phyloP scores from a whole-genome alignment of 2,113 vertebrate genomes.

The Heteronetta atricapilla region DNA sequence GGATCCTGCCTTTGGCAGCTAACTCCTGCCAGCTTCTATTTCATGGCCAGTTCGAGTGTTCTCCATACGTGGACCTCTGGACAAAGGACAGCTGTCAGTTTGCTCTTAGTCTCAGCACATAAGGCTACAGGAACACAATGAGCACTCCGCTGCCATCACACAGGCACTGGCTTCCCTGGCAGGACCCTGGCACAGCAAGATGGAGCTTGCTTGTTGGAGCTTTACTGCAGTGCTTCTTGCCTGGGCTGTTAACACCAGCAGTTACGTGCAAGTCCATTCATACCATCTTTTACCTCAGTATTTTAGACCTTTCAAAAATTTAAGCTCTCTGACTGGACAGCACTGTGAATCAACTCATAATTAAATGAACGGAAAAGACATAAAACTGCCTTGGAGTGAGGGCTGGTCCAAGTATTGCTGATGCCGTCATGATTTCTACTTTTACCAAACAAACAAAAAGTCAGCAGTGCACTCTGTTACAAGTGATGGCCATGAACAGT shows the following conservation, averaged over 20 bases:
- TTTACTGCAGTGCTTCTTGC: neutral
- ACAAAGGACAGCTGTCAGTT: accelerated
- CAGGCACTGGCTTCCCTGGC: neutral
- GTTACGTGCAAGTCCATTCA: neutral
- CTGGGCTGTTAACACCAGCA: neutral
- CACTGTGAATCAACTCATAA: neutral
- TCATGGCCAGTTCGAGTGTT: neutral
- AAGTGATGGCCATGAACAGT: neutral
- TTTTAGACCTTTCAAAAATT: neutral
- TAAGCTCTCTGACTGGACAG: neutral
- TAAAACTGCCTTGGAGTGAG: neutral
- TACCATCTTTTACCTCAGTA: neutral
- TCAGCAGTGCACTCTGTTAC: neutral
- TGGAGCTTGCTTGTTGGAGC: too few relatives aligned
- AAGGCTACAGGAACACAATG: neutral
- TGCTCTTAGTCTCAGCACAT: neutral
- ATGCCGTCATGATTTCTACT: neutral
- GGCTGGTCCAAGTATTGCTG: neutral
- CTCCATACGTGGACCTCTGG: neutral
- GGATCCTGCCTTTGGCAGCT: neutral
- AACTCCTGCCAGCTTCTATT: neutral
- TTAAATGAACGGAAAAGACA: neutral
- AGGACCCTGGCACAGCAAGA: neutral
- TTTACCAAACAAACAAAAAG: neutral
- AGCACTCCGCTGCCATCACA: accelerated